Base-by-base conservation (phyloP, 2,888 invertebrate species). In the Lepidochrysops patricia region DNA sequence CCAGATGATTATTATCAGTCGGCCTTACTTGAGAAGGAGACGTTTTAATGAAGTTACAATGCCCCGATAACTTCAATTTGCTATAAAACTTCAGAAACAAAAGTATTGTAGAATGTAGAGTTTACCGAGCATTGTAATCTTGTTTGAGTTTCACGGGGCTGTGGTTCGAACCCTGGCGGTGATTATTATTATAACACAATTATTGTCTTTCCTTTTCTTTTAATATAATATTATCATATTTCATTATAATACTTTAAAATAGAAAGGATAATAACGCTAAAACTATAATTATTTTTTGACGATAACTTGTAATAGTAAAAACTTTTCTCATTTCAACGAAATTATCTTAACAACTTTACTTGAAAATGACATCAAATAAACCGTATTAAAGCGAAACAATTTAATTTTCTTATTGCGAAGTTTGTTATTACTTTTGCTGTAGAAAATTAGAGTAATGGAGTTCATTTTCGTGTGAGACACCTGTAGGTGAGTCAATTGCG, bases 401-500 rank as follows among this genome's bases (percentile, higher is more conserved):
- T 43, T 19, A 43, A 43, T 43, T 43, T 43, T 19, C 1, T 19
- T 3, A 43, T 23, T 43, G 9, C 15, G 12, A 43, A 23, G 43
- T 43, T 43, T 43, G 43, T 43, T 43, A 12, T 12, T 43, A 4
- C 12, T 43, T 43, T 19, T 43, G 19, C 12, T 9, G 43, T 43
- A 43, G 43, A 43, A 43, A 43, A 43, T 43, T 12, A 19, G 50
- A 50, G n/a, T 50, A 25, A 29, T 52, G 52, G 52, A 29, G 27
- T 9, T 54, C 12, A 52, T 27, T 43, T 43, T 43, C 19, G 23
- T 27, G 13, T 27, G 12, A 54, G 23, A 29, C 54, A 27, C 19
- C 27, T 26, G 52, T 9, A 52, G 29, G 54, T 32, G 9, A 29
- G 75, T 75, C 73, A 73, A 73, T 74, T 70, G 68, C 67, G 63